Evolutionary conservation across 1,140 invertebrate species (phyloP), one percentile per base, ranked within the genome.

Genomic region (Drosophila guanche): DNA sequence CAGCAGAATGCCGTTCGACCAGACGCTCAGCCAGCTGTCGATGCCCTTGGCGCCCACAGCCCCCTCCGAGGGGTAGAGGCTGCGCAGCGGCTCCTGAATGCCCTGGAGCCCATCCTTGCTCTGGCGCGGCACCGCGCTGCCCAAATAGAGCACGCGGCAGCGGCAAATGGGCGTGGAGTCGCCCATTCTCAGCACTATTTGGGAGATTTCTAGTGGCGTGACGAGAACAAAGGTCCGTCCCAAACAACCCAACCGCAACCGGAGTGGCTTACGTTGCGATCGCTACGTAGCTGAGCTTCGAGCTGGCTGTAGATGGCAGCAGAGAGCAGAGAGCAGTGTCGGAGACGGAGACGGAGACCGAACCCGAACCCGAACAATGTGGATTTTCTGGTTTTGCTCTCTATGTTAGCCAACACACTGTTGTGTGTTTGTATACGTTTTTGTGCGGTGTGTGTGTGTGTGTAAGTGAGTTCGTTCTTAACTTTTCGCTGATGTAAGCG

Each of bases 61-160:
- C 54, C 94, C 94, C 60, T 91, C 91, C 5, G 90, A 90, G 12
- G 98, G 98, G 90, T 99, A 99, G n/a, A 99, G 92, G 85, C 99
- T 98, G 71, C 96, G 94, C 62, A 99, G 91, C 1, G 99, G 99
- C 91, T 99, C 97, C 92, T 99, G 99, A 57, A 99, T 98, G 12
- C 98, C 98, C 90, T 99, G 96, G 14, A 99, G 93, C 16, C 99
- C 99, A 90, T 99, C 98, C 91, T 99, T 99, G 76, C 98, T 99
- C 86, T 99, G 96, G 78, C 99, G 96, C 4, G 99, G 99, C 63
- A 99, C 98, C 0, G 98, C 96, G 71, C 97, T 99, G 41, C 99
- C 99, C 74, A 99, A 94, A 92, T 99, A 99, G 46, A 99, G 94
- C n/a, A 99, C 99, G 54, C 98, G 95, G 92, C 98, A 99, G 75